phyloP scores from a whole-genome alignment of 1,140 invertebrate genomes.

The Bicyclus anynana region DNA sequence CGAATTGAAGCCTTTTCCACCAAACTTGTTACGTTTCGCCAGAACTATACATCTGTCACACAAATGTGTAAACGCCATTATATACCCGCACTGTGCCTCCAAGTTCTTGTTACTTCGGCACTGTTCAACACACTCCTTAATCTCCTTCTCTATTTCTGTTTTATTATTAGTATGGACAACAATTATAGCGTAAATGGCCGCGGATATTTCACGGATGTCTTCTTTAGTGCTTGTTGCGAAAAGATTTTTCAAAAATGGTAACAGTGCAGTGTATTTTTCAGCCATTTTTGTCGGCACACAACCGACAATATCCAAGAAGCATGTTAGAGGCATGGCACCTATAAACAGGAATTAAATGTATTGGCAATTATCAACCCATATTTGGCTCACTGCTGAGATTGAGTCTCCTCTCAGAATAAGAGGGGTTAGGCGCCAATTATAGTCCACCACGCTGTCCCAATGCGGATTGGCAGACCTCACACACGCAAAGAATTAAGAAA shows the following conservation, averaged over 20 bases:
- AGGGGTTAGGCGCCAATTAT: too few relatives aligned
- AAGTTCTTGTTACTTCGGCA: constrained; percentile 78
- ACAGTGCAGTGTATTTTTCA: constrained; percentile 76
- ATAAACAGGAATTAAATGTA: constrained; percentile 7
- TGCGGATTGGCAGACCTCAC: too few relatives aligned
- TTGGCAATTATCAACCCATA: too few relatives aligned
- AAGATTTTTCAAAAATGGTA: constrained; percentile 81
- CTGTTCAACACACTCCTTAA: constrained; percentile 76
- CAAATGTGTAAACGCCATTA: constrained; percentile 82
- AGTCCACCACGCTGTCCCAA: too few relatives aligned
- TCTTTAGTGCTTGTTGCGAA: constrained; percentile 83
- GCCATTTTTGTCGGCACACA: constrained; percentile 81
- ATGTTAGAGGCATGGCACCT: constrained; percentile 82
- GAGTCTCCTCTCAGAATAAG: too few relatives aligned
- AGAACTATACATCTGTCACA: constrained; percentile 81
- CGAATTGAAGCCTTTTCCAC: constrained; percentile 61
- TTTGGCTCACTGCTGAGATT: too few relatives aligned
- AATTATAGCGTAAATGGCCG: constrained; percentile 84
- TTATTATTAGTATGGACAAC: constrained; percentile 73
- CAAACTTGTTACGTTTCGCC: constrained; percentile 64
- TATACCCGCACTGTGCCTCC: constrained; percentile 85
- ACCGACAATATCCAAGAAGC: constrained; percentile 85
- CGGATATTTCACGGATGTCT: constrained; percentile 83
- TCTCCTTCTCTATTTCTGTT: constrained; percentile 77
- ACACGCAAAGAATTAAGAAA: too few relatives aligned